Conservation (phyloP, 1,140 invertebrate genomes). For the Bemisia tabaci region DNA sequence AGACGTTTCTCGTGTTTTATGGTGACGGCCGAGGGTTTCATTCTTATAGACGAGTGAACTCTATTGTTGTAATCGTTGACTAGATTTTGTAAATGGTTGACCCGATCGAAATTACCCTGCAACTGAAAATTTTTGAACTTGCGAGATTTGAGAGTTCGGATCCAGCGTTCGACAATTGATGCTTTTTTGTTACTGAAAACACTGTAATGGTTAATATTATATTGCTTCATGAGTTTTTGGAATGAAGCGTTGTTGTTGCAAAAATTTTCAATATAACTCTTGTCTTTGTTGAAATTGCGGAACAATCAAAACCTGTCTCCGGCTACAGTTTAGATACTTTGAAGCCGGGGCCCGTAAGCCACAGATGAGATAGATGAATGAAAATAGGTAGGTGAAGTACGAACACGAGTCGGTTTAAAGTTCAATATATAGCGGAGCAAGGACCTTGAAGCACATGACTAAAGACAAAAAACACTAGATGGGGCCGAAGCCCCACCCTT, state of each 20-base stretch:
- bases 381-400: too few relatives aligned
- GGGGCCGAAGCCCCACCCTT: too few relatives aligned
- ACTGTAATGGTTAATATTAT: slow-evolving; percentile 25
- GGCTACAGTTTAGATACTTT: slow-evolving; percentile 30
- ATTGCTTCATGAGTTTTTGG: neutral
- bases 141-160: slow-evolving; percentile 30
- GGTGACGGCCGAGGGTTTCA: slow-evolving; percentile 21
- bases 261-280: slow-evolving; percentile 28
- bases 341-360: slow-evolving; percentile 31
- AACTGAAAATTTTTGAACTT: slow-evolving; percentile 32
- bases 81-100: slow-evolving; percentile 28
- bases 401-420: too few relatives aligned
- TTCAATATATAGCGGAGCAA: too few relatives aligned
- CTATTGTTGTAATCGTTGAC: slow-evolving; percentile 32
- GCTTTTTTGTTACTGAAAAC: slow-evolving; percentile 29
- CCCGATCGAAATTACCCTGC: slow-evolving; percentile 30
- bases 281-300: slow-evolving; percentile 30
- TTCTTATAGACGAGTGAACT: slow-evolving; percentile 31
- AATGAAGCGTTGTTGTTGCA: slow-evolving; percentile 30
- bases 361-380: too few relatives aligned
- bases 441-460: too few relatives aligned
- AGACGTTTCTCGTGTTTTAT: neutral
- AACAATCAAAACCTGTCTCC: slow-evolving; percentile 31
- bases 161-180: slow-evolving; percentile 31
- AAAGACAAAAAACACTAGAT: too few relatives aligned